Evolutionary conservation across 37 sponge, comb jelly and placozoan genomes (phyloP).

Genomic region (Eunapius fragilis): DNA sequence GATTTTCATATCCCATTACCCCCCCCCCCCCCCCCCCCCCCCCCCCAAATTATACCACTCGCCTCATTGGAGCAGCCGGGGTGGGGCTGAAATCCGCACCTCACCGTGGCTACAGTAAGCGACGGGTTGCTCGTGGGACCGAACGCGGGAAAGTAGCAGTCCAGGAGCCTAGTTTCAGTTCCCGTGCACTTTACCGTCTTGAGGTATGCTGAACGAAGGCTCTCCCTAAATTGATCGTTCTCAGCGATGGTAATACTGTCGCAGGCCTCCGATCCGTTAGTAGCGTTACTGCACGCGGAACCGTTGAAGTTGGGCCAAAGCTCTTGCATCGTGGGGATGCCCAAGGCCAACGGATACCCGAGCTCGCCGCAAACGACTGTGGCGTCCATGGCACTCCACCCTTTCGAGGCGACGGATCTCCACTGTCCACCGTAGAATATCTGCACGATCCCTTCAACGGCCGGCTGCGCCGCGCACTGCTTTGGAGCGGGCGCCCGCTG

Average conservation of each 20-base stretch:
- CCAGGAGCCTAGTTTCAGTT: slow-evolving; percentile 28
- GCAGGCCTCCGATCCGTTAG: background rate
- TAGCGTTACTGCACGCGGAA: background rate
- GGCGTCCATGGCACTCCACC: slow-evolving; percentile 36
- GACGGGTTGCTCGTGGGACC: slow-evolving; percentile 13
- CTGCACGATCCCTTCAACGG: slow-evolving; percentile 61
- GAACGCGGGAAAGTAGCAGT: slow-evolving; percentile 41
- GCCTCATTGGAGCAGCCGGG: slow-evolving; percentile 35
- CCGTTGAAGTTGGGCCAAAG: slow-evolving; percentile 45
- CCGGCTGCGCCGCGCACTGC: slow-evolving; percentile 22
- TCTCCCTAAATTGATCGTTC: background rate
- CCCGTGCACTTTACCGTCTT: slow-evolving; percentile 47
- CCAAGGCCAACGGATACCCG: slow-evolving; percentile 66
- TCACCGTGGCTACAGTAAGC: slow-evolving; percentile 56
- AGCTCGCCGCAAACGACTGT: slow-evolving; percentile 65
- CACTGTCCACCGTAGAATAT: slow-evolving; percentile 32
- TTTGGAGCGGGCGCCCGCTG: slow-evolving; percentile 9
- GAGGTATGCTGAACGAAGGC: slow-evolving; percentile 7
- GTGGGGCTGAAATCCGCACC: slow-evolving; percentile 61
- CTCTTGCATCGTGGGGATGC: slow-evolving; percentile 11
- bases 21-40: too few species aligned
- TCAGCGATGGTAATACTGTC: background rate
- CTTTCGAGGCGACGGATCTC: slow-evolving; percentile 46
- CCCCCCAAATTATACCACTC: background rate
- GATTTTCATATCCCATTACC: background rate